These are phyloP conservation scores for Caenorhabditis angaria DNA, from an alignment of 2,888 invertebrate genomes.

Conservation along the genomic window DNA sequence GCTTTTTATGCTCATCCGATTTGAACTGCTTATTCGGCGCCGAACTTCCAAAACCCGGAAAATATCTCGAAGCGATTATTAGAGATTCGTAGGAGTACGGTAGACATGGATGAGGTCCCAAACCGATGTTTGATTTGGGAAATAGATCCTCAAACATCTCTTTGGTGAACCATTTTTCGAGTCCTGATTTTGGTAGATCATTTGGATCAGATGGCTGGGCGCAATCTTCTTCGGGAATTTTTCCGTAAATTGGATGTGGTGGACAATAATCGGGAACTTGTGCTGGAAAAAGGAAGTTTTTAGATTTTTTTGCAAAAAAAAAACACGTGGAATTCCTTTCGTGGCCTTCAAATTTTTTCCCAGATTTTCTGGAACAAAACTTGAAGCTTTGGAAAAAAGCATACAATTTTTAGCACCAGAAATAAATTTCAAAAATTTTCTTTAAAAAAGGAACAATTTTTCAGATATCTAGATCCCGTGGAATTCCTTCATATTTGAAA, in stretches of 20 bases:
- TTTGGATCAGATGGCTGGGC: constrained; percentile 59
- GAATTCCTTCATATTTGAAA: too few species aligned
- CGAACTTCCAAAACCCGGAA: constrained; percentile 67
- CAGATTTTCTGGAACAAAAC: too few species aligned
- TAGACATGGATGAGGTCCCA: constrained; percentile 63
- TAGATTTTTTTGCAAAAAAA: too few species aligned
- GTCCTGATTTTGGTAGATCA: constrained; percentile 44
- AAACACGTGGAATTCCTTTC: too few species aligned
- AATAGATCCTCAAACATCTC: constrained; percentile 69
- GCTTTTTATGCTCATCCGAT: constrained; percentile 48
- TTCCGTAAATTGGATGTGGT: constrained; percentile 27
- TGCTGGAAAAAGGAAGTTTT: too few species aligned
- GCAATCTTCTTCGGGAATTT: constrained; percentile 38
- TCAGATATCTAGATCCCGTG: too few species aligned
- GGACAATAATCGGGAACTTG: constrained; percentile 48
- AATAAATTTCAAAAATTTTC: too few species aligned
- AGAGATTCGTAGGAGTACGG: constrained; percentile 71
- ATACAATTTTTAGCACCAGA: too few species aligned
- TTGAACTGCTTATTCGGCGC: constrained; percentile 56
- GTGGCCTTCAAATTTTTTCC: too few species aligned
- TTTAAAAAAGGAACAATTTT: too few species aligned
- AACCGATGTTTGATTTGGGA: constrained; percentile 69
- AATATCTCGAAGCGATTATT: constrained; percentile 69
- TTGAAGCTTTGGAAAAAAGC: too few species aligned
- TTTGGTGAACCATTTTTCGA: constrained; percentile 67